Base-by-base conservation (phyloP, 1,140 invertebrate species). In the Zaprionus ghesquierei region DNA sequence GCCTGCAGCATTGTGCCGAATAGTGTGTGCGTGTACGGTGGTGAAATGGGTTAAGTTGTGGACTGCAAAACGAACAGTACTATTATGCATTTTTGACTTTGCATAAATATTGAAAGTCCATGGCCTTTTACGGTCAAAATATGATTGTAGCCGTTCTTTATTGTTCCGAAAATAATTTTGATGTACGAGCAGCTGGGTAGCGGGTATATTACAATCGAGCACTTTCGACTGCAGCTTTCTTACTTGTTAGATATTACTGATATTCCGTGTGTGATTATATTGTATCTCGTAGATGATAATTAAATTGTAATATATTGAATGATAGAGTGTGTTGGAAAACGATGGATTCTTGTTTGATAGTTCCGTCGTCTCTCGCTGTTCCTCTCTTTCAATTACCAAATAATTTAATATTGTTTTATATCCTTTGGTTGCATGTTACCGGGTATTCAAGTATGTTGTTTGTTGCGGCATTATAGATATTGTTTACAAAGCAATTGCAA, bases 221-320 rank as follows among this genome's bases (percentile, higher is more conserved):
- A n/a, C n/a, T n/a, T n/a, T n/a, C n/a, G n/a, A n/a, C n/a, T n/a
- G n/a, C n/a, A n/a, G n/a, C n/a, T n/a, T n/a, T n/a, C n/a, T n/a
- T n/a, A 56, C 62, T 76, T 20, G 54, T 55, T 51, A 56, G 58
- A 60, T 75, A 74, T 70, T 69, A 62, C 51, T 38, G 31, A 27
- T 58, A 60, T 62, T 71, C 23, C 22, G 61, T 35, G 69, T 66
- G 58, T 68, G 74, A 68, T 62, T 76, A 73, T 75, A 78, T 65
- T 33, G 41, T 75, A 78, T 65, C n/a, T n/a, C 44, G 41, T 70
- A 73, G 66, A 44, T 63, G 49, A 71, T 69, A 64, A 75, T 65
- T 61, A 71, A 65, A 75, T 63, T 41, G 51, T 66, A 20, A 68
- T 81, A 77, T 81, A 71, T 69, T 75, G 75, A 85, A 69, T 85